Conservation (phyloP, 2,888 invertebrate genomes). For the Brachynemurus nebulosus region DNA sequence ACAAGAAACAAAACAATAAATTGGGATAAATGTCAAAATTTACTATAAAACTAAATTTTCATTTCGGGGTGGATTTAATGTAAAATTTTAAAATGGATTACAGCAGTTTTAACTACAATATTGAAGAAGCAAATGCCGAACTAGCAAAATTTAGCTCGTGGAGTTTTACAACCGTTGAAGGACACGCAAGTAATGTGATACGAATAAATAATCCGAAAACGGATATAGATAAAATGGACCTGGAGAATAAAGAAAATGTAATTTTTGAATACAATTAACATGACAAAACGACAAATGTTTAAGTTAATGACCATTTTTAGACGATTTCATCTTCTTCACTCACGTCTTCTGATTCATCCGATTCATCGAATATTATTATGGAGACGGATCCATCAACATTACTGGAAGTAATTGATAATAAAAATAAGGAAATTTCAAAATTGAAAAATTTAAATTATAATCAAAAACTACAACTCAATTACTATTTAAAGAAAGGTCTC, state of each 20-base stretch:
- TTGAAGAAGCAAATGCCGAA: not conserved
- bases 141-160: not conserved
- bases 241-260: too few species aligned
- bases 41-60: too few species aligned
- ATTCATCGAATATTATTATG: not conserved
- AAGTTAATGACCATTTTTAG: not conserved
- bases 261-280: too few species aligned
- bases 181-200: not conserved
- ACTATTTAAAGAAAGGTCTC: conserved; percentile 24
- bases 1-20: too few species aligned
- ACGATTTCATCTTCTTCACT: not conserved
- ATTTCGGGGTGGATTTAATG: too few species aligned
- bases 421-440: conserved; percentile 23
- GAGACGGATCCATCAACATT: not conserved
- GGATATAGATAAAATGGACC: too few species aligned
- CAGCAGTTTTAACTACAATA: not conserved
- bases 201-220: not conserved
- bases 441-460: conserved; percentile 24
- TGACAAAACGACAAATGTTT: too few species aligned
- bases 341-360: not conserved
- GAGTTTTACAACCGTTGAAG: not conserved
- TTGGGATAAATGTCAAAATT: too few species aligned
- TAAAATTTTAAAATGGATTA: too few species aligned
- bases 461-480: conserved; percentile 25
- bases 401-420: conserved; percentile 19